Conservation (phyloP, 1,140 invertebrate genomes). For the Capitella teleta region DNA sequence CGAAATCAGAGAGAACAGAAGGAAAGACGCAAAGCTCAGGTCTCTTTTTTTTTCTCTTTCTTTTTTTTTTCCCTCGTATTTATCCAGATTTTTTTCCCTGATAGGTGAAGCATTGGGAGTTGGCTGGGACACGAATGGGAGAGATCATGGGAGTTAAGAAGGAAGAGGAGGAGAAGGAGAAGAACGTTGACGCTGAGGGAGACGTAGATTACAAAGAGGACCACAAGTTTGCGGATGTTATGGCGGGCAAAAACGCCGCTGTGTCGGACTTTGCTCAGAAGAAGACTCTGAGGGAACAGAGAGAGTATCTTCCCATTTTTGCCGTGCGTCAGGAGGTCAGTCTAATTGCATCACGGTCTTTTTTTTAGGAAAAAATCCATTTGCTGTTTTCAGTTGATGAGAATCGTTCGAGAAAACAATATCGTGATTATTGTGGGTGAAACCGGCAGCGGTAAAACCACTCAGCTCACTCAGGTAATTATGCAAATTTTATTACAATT, state of each 20-base stretch:
- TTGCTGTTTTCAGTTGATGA: slow-evolving; percentile 31
- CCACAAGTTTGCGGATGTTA: slow-evolving; percentile 94
- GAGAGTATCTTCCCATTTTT: slow-evolving; percentile 89
- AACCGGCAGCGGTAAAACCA: slow-evolving; percentile 98
- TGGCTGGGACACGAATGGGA: slow-evolving; percentile 90
- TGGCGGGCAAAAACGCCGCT: slow-evolving; percentile 60
- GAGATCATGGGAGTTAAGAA: slow-evolving; percentile 93
- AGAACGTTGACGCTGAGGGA: slow-evolving; percentile 26
- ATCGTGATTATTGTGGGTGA: slow-evolving; percentile 96
- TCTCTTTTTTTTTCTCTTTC: too few species aligned
- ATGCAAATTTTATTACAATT: too few species aligned
- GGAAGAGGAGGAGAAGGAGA: slow-evolving; percentile 53
- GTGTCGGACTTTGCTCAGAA: slow-evolving; percentile 81
- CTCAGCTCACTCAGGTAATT: slow-evolving; percentile 80
- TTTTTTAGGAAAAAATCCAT: not conserved
- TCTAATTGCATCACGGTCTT: too few species aligned
- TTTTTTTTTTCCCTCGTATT: too few species aligned
- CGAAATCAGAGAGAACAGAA: slow-evolving; percentile 87
- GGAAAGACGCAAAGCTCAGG: slow-evolving; percentile 65
- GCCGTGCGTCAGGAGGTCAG: slow-evolving; percentile 76
- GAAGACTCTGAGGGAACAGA: slow-evolving; percentile 74
- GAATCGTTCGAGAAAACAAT: slow-evolving; percentile 82
- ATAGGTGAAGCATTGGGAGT: slow-evolving; percentile 99
- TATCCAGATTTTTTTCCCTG: too few species aligned
- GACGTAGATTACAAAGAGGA: slow-evolving; percentile 54